Evolutionary conservation across 1,140 invertebrate genomes (phyloP), one percentile per base, ranked within the genome.

Genomic region (Apolygus lucorum): DNA sequence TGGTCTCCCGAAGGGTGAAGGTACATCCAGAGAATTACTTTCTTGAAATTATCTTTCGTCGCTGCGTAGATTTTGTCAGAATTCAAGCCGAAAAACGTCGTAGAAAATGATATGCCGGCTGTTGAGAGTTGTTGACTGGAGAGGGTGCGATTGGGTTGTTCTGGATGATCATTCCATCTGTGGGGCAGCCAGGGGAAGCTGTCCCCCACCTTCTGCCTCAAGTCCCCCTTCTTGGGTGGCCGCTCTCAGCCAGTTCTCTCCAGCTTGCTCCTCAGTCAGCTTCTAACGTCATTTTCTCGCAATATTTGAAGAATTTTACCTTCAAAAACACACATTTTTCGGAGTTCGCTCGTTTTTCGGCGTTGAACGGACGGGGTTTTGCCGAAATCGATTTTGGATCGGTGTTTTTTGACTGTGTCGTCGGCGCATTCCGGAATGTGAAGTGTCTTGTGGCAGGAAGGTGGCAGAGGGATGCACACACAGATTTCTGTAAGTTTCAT

Each of bases 111-210:
- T 4, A 42, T n/a, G n/a, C n/a, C n/a, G n/a, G n/a, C n/a, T n/a
- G n/a, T n/a, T n/a, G n/a, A n/a, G n/a, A n/a, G n/a, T n/a, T n/a
- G n/a, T n/a, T n/a, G n/a, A n/a, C n/a, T n/a, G n/a, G 28, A 42
- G 64, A n/a, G 26, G 24, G 17, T n/a, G 70, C 28, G 67, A 65
- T 64, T 67, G 70, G 63, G 27, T 68, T 62, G 68, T 63, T 69
- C 52, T 21, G 67, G 26, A 67, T 68, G 69, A 68, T 65, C 64
- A 70, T 66, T 70, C 63, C 71, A 70, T 69, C 22, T 27, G 65
- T 27, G 49, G 54, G 54, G 22, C 22, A 11, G 11, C 4, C 8
- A 24, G 54, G 22, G 54, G 54, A 59, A 59, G 2, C 54, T 4
- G 22, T 59, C 72, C 28, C 49, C 70, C n/a, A 29, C 69, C 28